These are phyloP conservation scores for Empis stercorea DNA, from an alignment of 2,888 invertebrate genomes.

Conservation along the genomic window DNA sequence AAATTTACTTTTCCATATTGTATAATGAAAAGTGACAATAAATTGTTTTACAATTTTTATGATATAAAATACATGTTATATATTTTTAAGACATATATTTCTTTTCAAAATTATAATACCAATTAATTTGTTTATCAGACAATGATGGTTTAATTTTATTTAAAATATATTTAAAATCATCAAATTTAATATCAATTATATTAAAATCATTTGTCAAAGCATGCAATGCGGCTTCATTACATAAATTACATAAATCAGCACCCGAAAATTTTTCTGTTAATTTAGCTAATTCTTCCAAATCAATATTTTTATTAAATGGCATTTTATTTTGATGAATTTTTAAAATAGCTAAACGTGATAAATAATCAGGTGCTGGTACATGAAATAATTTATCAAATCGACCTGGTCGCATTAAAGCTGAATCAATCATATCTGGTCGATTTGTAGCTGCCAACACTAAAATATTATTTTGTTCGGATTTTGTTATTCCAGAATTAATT, in stretches of 20 bases:
- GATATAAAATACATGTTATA: too few species aligned
- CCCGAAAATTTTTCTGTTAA: constrained; percentile 44
- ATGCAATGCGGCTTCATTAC: constrained; percentile 47
- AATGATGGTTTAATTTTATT: constrained; percentile 34
- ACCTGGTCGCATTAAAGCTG: constrained; percentile 48
- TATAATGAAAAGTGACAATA: too few species aligned
- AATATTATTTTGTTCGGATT: constrained; percentile 26
- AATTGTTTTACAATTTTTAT: too few species aligned
- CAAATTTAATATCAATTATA: constrained; percentile 22
- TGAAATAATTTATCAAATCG: constrained; percentile 48
- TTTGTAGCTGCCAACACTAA: constrained; percentile 53
- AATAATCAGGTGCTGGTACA: constrained; percentile 44
- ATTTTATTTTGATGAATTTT: constrained; percentile 34
- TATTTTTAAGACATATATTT: constrained; percentile 13
- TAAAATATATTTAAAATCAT: constrained; percentile 35
- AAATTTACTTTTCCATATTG: too few species aligned
- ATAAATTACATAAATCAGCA: constrained; percentile 48
- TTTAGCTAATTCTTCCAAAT: constrained; percentile 34
- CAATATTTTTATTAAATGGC: constrained; percentile 35
- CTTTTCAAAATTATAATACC: constrained; percentile 30
- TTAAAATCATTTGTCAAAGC: constrained; percentile 41
- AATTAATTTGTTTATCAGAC: constrained; percentile 28
- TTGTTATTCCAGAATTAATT: constrained; percentile 2
- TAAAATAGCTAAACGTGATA: constrained; percentile 40
- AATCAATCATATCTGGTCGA: constrained; percentile 48